Percentiles rank a stretch among this genome's conserved stretches.
Conservation (phyloP, 2,113 vertebrate species). For the Leptobrachium leishanense region DNA sequence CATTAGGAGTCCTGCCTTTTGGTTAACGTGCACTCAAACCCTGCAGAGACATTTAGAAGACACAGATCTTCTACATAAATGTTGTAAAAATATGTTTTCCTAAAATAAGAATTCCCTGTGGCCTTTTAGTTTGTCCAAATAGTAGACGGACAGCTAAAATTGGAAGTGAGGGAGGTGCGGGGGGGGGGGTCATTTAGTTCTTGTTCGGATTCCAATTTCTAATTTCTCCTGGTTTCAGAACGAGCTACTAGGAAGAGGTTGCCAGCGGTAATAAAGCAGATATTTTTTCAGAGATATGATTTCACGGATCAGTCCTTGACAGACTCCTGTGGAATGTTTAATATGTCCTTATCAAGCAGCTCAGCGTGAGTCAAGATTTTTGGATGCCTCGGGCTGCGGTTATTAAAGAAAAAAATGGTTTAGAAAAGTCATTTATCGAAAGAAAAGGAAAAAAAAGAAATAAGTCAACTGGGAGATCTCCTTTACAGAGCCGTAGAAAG, state of each 20-base stretch:
- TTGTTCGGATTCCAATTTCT: constrained; percentile 22
- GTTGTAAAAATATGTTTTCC: too few relatives aligned
- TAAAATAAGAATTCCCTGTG: background rate
- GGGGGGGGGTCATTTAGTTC: constrained; percentile 6
- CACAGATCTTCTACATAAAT: too few relatives aligned
- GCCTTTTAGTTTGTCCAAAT: background rate
- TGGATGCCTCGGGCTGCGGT: constrained; percentile 17
- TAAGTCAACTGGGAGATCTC: background rate
- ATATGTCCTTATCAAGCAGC: constrained; percentile 43
- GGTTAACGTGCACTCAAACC: too few relatives aligned
- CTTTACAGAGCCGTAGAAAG: too few relatives aligned
- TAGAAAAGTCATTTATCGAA: constrained; percentile 35
- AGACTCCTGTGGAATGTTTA: constrained; percentile 45
- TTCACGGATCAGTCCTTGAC: constrained; percentile 29
- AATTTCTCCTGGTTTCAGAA: constrained; percentile 22
- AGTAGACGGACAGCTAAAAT: constrained; percentile 10
- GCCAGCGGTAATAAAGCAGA: constrained; percentile 40
- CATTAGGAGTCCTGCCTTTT: too few relatives aligned
- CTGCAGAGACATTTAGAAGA: too few relatives aligned
- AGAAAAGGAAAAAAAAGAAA: constrained; percentile 15
- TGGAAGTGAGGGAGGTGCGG: background rate
- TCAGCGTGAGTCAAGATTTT: constrained; percentile 36
- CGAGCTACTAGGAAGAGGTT: constrained; percentile 11
- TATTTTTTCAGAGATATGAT: constrained; percentile 39
- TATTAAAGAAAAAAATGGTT: constrained; percentile 35